Evolutionary conservation across 2,888 invertebrate genomes (phyloP), one percentile per base, ranked within the genome.

Genomic region (Lochmaea crataegi): DNA sequence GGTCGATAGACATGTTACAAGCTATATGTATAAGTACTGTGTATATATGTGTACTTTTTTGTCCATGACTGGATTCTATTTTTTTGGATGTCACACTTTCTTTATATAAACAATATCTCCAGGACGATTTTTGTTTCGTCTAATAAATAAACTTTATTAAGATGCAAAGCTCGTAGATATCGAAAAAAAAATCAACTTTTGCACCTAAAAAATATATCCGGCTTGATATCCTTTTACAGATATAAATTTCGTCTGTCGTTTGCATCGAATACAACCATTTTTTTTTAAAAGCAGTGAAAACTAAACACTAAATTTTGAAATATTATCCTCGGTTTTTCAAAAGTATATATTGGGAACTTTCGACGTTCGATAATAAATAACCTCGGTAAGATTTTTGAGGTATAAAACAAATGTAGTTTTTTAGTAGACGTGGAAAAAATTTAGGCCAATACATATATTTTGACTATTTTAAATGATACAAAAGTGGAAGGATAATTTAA

Each of bases 331-430:
- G 4, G 11, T 38, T 63, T 67, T 66, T 56, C 67, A 53, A 57
- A 63, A 53, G 51, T 64, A 56, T 41, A 64, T 68, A 32, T 7
- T 32, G 64, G 58, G 61, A 72, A 61, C 45, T 57, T 72, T 57
- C 63, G 64, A 64, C 63, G 45, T 66, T 61, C 10, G 61, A 68
- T 58, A 57, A 72, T 72, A 64, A 72, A 68, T 68, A 68, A 58
- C 56, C 4, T 41, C 14, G 65, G 42, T 57, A 12, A 26, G 22
- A 57, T 60, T 53, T 60, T 38, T 14, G 10, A 60, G 38, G 60
- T 60, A 60, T 38, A 60, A 38, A 58, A 58, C 58, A 58, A 58
- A 58, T 38, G 58, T 26, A 26, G 32, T 58, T 58, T 32, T n/a
- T 12, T 14, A 1, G 1, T 16, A 53, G 2, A n/a, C 16, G 9